These are phyloP conservation scores for Ennomos fuscantarius DNA, from an alignment of 2,888 invertebrate species.

Conservation along the genomic window DNA sequence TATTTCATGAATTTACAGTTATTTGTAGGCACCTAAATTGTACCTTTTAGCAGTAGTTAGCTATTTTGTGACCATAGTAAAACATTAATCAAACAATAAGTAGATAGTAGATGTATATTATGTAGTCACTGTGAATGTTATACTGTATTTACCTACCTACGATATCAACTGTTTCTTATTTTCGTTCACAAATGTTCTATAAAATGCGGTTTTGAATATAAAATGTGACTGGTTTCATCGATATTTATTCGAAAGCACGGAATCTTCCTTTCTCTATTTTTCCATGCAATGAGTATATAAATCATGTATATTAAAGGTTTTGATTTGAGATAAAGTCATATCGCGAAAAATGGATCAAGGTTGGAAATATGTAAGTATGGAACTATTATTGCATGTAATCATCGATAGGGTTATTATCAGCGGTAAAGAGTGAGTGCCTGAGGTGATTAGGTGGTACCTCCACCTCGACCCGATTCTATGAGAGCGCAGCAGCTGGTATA, in stretches of 20 bases:
- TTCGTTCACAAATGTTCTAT: no score
- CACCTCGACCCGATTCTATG: conserved; percentile 54
- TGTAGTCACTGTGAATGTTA: no score
- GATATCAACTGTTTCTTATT: no score
- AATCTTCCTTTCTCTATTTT: conserved; percentile 3
- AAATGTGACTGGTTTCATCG: not conserved
- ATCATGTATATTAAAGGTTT: conserved; percentile 17
- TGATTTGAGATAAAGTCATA: conserved; percentile 21
- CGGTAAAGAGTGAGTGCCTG: conserved; percentile 43
- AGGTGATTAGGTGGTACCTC: conserved; percentile 42
- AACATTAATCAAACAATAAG: no score
- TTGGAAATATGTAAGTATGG: conserved; percentile 32
- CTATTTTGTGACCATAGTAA: no score
- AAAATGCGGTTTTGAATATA: not conserved
- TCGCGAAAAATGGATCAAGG: conserved; percentile 48
- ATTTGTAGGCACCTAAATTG: no score
- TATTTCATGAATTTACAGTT: no score
- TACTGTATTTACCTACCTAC: no score
- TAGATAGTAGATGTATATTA: no score
- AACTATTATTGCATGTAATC: conserved; percentile 44
- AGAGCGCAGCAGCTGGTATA: conserved; percentile 46
- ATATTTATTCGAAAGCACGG: not conserved
- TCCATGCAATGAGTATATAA: not conserved
- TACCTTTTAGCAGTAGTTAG: no score
- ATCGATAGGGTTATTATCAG: conserved; percentile 49